Base-by-base conservation (phyloP, 2,113 vertebrate genomes). In the Atrichornis clamosus region DNA sequence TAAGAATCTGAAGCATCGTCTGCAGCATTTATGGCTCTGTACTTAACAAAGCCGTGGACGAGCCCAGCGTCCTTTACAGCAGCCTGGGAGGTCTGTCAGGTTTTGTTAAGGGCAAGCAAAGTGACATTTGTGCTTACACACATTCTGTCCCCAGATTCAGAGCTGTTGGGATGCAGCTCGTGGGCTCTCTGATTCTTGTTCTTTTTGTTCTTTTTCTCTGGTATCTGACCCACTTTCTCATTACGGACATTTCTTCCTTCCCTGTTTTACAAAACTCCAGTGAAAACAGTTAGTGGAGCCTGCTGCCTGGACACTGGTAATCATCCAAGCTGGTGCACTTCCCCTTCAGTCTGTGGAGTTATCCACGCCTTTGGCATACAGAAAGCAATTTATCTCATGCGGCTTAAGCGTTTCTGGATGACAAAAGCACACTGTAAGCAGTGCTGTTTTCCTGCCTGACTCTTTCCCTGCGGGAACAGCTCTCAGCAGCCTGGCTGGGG, bases 361-460 rank as follows among this genome's bases (percentile, higher is more conserved):
- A 96, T 74, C 94, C 76, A 65, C 37, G 80, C 55, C 79, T 83
- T 72, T 72, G 77, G 87, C 73, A 90, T n/a, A 53, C 30, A 0
- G 0, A 90, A 87, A 80, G 41, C 69, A 89, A 70, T 93, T 87
- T 92, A 85, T 89, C 89, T 94, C 86, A 83, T n/a, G 69, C 56
- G 62, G 84, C 42, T 84, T 77, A 90, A 97, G 80, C 89, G 82
- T 74, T 95, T 84, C 39, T 65, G 87, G 79, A 77, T 94, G 80
- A 86, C 79, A 95, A 92, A 89, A 87, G 64, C 79, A 65, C 32
- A 30, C 50, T 63, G 64, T 20, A 64, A 84, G 70, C 41, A 65
- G 44, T 13, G 58, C 50, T 91, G 80, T 81, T 93, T 90, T 78
- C 65, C 62, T 68, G 23, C 60, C 69, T 69, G 44, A 67, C 76